phyloP scores from a whole-genome alignment of 2,888 invertebrate genomes.

The Sussaba pulchella region DNA sequence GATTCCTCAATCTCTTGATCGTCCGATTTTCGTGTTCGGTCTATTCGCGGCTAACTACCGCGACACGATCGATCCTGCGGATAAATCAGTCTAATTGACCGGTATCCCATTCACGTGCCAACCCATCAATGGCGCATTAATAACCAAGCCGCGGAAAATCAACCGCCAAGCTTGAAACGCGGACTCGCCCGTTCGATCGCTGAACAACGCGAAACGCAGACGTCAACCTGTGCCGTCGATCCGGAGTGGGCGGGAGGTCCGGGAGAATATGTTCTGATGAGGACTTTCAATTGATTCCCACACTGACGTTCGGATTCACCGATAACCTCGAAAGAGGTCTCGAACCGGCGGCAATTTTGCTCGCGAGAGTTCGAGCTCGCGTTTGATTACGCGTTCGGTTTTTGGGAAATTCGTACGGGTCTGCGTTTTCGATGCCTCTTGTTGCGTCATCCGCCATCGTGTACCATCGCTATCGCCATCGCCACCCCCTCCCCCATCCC shows the following conservation, averaged over 20 bases:
- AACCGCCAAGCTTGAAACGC: conserved; percentile 20
- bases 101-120: conserved; percentile 29
- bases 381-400: neutral
- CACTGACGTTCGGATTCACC: neutral
- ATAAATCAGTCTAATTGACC: conserved; percentile 57
- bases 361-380: neutral
- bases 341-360: neutral
- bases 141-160: conserved; percentile 57
- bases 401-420: neutral
- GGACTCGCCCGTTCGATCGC: conserved; percentile 13
- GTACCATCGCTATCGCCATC: neutral
- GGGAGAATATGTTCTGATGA: conserved; percentile 22
- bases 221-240: neutral
- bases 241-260: neutral
- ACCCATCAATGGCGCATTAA: conserved; percentile 59
- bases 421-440: neutral
- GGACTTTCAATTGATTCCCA: conserved; percentile 53
- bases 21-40: neutral
- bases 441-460: neutral
- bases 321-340: neutral
- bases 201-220: conserved; percentile 37
- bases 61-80: neutral
- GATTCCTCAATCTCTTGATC: neutral
- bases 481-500: neutral
- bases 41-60: neutral